Base-by-base conservation (phyloP, 2,113 vertebrate species). In the Onychostruthus taczanowskii region DNA sequence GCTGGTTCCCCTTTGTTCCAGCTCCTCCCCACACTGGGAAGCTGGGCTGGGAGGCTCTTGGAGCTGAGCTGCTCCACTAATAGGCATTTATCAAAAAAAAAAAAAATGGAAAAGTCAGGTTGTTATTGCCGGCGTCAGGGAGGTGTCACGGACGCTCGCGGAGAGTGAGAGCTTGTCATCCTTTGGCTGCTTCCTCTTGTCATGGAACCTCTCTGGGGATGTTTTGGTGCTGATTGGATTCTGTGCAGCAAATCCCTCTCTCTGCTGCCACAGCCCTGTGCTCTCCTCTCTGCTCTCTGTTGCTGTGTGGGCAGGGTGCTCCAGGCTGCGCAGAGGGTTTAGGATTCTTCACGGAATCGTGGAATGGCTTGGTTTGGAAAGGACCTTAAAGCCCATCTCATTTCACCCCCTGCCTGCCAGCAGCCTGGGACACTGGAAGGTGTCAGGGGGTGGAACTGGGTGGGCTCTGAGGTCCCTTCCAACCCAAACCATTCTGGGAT, bases 131-230 rank as follows among this genome's bases (percentile, higher is more conserved):
- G 1, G 62, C 1, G 0, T 49, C 23, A 15, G 17, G 80, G 84
- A 68, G 33, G 37, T 1, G 7, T 41, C 41, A n/a, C 1, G 1
- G 41, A 7, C 3, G 0, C 66, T 41, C 27, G 18, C 2, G 2
- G 13, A 10, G 76, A 31, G 35, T 4, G 66, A 88, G 68, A 24
- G 31, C 67, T 46, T 59, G 49, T 58, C 49, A 17, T 55, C 63
- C 87, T 84, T 37, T 55, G 68, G 67, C 56, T 82, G 1, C 31
- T 39, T 84, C 39, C 55, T 39, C 59, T 10, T 53, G 69, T 44
- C 18, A 0, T 13, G 31, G 63, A 28, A 3, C 79, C 58, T 43
- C 53, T 84, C 55, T 33, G 67, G 76, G 88, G 49, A n/a, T 53
- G 1, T 27, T n/a, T 14, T 7, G 13, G 35, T 26, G 77, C 31